Conservation (phyloP, 1,140 invertebrate genomes). For the Lordiphosa clarofinis region DNA sequence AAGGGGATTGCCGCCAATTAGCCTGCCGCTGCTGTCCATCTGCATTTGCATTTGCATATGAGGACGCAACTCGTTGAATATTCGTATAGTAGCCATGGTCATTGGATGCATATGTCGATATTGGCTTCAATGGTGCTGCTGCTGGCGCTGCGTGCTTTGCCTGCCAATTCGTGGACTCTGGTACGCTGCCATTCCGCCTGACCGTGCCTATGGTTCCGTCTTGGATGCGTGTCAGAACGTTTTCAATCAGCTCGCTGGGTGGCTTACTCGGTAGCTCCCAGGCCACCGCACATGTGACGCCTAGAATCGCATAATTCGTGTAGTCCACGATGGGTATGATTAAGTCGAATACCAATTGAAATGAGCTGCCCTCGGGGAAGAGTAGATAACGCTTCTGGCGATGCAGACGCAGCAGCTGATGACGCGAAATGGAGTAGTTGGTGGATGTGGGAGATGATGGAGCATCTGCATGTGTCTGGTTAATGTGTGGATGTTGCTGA, state of each 20-base stretch:
- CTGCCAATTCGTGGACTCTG: slow-evolving; percentile 55
- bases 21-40: slow-evolving; percentile 49
- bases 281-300: slow-evolving; percentile 86
- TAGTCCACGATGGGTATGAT: slow-evolving; percentile 77
- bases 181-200: slow-evolving; percentile 53
- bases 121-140: slow-evolving; percentile 1
- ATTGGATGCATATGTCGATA: slow-evolving; percentile 52
- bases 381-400: slow-evolving; percentile 84
- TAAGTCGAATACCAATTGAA: slow-evolving; percentile 82
- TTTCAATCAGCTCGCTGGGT: slow-evolving; percentile 71
- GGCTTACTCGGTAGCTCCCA: slow-evolving; percentile 86
- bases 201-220: slow-evolving; percentile 70
- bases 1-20: slow-evolving; percentile 51
- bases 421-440: slow-evolving; percentile 1
- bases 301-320: slow-evolving; percentile 82
- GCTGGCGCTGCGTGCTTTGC: slow-evolving; percentile 36
- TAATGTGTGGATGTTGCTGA: slow-evolving; percentile 2
- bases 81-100: slow-evolving; percentile 55
- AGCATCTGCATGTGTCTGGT: background rate
- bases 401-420: slow-evolving; percentile 54
- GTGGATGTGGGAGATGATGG: background rate
- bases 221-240: slow-evolving; percentile 66
- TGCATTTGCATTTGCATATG: slow-evolving; percentile 63
- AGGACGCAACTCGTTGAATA: slow-evolving; percentile 39
- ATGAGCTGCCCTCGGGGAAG: slow-evolving; percentile 89